These are phyloP conservation scores for Anoplopoma fimbria DNA, from an alignment of 2,113 vertebrate genomes.

Conservation along the genomic window DNA sequence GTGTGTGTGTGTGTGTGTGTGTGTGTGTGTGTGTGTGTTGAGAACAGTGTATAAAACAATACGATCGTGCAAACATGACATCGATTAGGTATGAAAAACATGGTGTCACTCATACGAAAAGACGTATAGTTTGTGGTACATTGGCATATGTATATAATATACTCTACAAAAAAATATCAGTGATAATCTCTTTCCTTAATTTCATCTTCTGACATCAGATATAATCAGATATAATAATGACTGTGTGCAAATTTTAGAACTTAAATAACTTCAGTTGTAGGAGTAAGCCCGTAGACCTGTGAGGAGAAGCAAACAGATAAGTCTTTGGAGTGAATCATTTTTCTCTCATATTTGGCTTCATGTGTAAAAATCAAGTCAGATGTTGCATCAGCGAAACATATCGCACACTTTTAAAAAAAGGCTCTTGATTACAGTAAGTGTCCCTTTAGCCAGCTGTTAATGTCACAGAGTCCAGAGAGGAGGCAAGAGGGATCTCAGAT, in stretches of 20 bases:
- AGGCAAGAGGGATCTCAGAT: background rate
- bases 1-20: too few species aligned
- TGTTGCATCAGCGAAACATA: conserved; percentile 41
- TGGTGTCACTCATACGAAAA: conserved; percentile 58
- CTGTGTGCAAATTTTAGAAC: conserved; percentile 73
- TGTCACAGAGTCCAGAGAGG: conserved; percentile 49
- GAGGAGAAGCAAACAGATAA: conserved; percentile 50
- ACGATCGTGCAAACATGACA: conserved; percentile 55
- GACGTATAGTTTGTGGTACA: conserved; percentile 49
- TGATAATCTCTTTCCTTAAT: conserved; percentile 53
- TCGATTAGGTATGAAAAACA: conserved; percentile 50
- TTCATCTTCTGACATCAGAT: conserved; percentile 35
- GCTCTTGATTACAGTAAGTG: conserved; percentile 22
- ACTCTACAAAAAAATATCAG: conserved; percentile 75
- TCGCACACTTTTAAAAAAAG: conserved; percentile 30
- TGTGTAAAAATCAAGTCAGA: conserved; percentile 68
- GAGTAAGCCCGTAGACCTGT: conserved; percentile 36
- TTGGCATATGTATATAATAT: conserved; percentile 69
- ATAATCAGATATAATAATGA: conserved; percentile 8
- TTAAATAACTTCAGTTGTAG: conserved; percentile 48
- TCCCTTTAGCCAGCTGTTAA: conserved; percentile 31
- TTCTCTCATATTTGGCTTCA: conserved; percentile 76
- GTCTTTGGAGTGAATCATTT: conserved; percentile 76
- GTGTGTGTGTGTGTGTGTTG: conserved; percentile 26
- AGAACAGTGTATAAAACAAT: conserved; percentile 39